A percentile compares a stretch with the other conserved stretches of the same genome.
Conservation (phyloP, 2,888 invertebrate genomes). For the Kuschelorhynchus macadamiae region DNA sequence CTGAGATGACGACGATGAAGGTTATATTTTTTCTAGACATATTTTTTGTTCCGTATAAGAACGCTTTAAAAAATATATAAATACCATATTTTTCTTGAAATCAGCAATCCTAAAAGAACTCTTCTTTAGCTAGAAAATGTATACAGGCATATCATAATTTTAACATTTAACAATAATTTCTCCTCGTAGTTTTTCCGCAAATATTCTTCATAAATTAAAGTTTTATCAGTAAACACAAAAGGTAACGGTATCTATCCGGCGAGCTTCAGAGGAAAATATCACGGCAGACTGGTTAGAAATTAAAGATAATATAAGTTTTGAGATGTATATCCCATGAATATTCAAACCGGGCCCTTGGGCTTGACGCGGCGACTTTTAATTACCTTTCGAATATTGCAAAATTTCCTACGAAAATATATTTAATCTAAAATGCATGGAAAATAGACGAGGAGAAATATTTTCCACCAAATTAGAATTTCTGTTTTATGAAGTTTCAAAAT, state of each 20-base stretch:
- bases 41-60: too few species aligned
- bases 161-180: too few species aligned
- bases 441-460: conserved; percentile 31
- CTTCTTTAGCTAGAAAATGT: too few species aligned
- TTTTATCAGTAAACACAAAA: conserved; percentile 42
- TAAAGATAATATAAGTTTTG: conserved; percentile 69
- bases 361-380: conserved; percentile 57
- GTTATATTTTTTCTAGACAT: too few species aligned
- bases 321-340: conserved; percentile 68
- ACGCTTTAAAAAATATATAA: too few species aligned
- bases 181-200: conserved; percentile 1
- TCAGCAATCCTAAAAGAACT: too few species aligned
- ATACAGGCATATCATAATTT: too few species aligned
- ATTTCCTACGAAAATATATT: conserved; percentile 54
- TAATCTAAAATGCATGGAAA: conserved; percentile 46
- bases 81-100: too few species aligned
- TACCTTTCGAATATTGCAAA: conserved; percentile 62
- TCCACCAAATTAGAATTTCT: conserved; percentile 20
- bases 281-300: conserved; percentile 64
- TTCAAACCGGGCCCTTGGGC: conserved; percentile 60
- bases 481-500: too few species aligned
- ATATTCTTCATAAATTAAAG: conserved; percentile 21
- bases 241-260: conserved; percentile 28
- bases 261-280: conserved; percentile 45
- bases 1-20: too few species aligned